Base-by-base conservation (phyloP, 2,888 invertebrate species). In the Myopa testacea region DNA sequence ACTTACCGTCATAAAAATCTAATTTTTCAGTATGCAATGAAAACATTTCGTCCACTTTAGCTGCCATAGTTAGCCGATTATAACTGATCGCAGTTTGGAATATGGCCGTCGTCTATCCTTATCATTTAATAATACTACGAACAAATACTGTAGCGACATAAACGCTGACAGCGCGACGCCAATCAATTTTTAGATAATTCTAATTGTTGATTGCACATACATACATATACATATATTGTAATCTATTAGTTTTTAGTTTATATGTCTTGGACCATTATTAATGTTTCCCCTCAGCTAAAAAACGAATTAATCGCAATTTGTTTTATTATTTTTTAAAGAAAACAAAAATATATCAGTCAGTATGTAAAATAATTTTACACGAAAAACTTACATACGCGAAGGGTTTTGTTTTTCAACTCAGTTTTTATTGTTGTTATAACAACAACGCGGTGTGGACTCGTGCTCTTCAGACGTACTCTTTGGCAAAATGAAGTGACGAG, bases 21-120 rank as follows among this genome's bases (percentile, higher is more conserved):
- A 88, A 84, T 80, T 87, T 88, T 80, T 87, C 88, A 82, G 86
- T 86, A 83, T 88, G 88, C 75, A 88, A 81, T 77, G 88, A 86
- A 78, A 89, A 88, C 75, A 88, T 89, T 80, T 89, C 89, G 81
- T 88, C 88, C 88, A 89, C 89, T 80, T 84, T 85, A 60, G 37
- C 50, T 50, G 70, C 65, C 12, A 71, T 45, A n/a, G 19, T 45
- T 69, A 37, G 40, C 69, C 37, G 19, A 26, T 68, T 14, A 40
- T 70, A 8, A 19, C 55, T 58, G 65, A 34, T 37, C 14, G 52
- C 8, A 16, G 52, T 45, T 45, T 45, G 7, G 10, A 45, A 16
- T n/a, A 37, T 40, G 40, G 60, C 34, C 55, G 45, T 45, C 65
- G 67, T 7, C 37, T 40, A 40, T 52, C 26, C 67, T 75, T 75